phyloP scores from a whole-genome alignment of 2,797 vertebrate species.

The Picus viridis region DNA sequence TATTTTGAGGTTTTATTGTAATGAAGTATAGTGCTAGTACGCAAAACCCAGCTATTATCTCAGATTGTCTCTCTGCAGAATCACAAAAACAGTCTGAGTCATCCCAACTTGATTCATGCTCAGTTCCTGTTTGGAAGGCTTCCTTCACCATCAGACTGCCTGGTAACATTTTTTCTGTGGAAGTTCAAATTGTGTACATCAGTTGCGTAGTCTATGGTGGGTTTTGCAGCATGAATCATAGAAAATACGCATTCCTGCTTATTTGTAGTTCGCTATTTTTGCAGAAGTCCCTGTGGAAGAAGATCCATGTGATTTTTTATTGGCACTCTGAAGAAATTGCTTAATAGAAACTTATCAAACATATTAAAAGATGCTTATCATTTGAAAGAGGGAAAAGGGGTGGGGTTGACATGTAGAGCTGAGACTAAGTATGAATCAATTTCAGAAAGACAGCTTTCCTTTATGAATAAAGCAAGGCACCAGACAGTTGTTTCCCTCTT shows the following conservation, averaged over 20 bases:
- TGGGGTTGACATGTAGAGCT: not conserved
- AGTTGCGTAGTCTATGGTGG: not conserved
- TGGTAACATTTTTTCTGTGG: not conserved
- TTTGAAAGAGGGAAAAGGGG: not conserved
- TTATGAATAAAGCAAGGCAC: not conserved
- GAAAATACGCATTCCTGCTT: slow-evolving; percentile 38
- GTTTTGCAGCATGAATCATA: slow-evolving; percentile 49
- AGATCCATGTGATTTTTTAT: not conserved
- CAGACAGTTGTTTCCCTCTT: not conserved
- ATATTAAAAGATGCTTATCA: not conserved
- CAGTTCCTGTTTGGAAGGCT: slow-evolving; percentile 61
- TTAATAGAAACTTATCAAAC: not conserved
- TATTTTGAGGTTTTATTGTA: slow-evolving; percentile 30
- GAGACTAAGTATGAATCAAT: not conserved
- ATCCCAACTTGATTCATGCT: slow-evolving; percentile 46
- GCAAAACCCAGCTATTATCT: slow-evolving; percentile 62
- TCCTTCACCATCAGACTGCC: not conserved
- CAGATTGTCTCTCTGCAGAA: slow-evolving; percentile 54
- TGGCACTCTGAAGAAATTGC: not conserved
- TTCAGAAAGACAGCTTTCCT: not conserved
- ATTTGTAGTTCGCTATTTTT: slow-evolving; percentile 34
- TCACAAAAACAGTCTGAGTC: slow-evolving; percentile 67
- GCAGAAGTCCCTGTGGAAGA: not conserved
- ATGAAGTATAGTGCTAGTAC: slow-evolving; percentile 57
- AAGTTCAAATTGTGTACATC: slow-evolving; percentile 8